phyloP scores from a whole-genome alignment of 2,797 vertebrate species.

The Natrix natrix region DNA sequence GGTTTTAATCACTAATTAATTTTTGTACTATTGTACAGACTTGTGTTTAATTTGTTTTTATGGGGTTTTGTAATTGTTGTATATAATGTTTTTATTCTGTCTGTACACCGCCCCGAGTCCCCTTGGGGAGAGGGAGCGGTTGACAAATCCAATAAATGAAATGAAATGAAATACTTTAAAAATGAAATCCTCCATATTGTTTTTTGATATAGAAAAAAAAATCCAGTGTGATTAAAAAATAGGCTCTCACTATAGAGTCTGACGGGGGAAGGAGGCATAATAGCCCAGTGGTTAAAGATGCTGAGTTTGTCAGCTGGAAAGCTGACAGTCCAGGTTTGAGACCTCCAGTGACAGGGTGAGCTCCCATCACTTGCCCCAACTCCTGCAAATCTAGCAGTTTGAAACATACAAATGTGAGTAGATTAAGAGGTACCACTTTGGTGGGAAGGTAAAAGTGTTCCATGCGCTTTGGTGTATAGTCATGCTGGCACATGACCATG shows the following conservation, averaged over 20 bases:
- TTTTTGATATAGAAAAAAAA: not conserved
- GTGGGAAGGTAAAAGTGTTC: not conserved
- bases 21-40: no score
- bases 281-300: no score
- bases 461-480: not conserved
- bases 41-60: no score
- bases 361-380: not conserved
- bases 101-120: no score
- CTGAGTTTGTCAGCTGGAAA: no score
- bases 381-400: not conserved
- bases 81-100: no score
- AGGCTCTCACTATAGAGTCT: not conserved
- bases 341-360: not conserved
- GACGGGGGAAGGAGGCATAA: no score
- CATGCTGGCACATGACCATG: not conserved
- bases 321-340: not conserved
- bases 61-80: no score
- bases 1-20: no score
- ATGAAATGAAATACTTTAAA: not conserved
- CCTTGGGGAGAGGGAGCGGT: no score
- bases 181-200: not conserved
- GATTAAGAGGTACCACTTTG: not conserved
- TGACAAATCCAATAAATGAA: no score
- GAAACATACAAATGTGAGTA: not conserved
- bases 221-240: not conserved